These are phyloP conservation scores for Menidia menidia DNA, from an alignment of 2,797 vertebrate species.

Conservation along the genomic window DNA sequence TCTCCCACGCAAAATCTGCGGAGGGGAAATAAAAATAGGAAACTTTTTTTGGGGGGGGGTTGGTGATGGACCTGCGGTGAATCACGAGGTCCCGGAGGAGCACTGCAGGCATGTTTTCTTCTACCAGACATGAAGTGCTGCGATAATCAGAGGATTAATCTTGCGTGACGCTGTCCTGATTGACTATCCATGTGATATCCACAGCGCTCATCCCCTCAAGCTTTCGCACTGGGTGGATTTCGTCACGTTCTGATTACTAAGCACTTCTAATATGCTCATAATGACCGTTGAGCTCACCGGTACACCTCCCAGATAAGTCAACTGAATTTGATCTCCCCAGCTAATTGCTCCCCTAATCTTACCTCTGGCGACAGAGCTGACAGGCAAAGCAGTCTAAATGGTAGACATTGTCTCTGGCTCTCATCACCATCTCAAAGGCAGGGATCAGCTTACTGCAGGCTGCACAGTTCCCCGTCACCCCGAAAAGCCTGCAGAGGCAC, in stretches of 20 bases:
- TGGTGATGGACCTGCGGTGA: conserved; percentile 47
- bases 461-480: conserved; percentile 95
- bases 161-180: conserved; percentile 56
- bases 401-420: conserved; percentile 96
- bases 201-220: conserved; percentile 43
- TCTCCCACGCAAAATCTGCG: conserved; percentile 96
- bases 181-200: conserved; percentile 44
- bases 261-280: conserved; percentile 35
- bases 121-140: conserved; percentile 29
- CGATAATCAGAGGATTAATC: conserved; percentile 66
- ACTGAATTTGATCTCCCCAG: conserved; percentile 71
- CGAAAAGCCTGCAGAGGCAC: conserved; percentile 89
- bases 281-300: conserved; percentile 54
- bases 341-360: conserved; percentile 81
- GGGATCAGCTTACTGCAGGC: conserved; percentile 98
- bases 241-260: conserved; percentile 53
- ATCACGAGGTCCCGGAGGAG: conserved; percentile 53
- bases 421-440: conserved; percentile 99
- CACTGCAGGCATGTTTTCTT: conserved; percentile 53
- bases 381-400: conserved; percentile 98
- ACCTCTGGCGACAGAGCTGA: conserved; percentile 98
- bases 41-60: conserved; percentile 49
- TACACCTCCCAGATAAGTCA: conserved; percentile 57
- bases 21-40: conserved; percentile 62
- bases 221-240: conserved; percentile 32